phyloP scores from a whole-genome alignment of 2,888 invertebrate species.

The Eupithecia inturbata region DNA sequence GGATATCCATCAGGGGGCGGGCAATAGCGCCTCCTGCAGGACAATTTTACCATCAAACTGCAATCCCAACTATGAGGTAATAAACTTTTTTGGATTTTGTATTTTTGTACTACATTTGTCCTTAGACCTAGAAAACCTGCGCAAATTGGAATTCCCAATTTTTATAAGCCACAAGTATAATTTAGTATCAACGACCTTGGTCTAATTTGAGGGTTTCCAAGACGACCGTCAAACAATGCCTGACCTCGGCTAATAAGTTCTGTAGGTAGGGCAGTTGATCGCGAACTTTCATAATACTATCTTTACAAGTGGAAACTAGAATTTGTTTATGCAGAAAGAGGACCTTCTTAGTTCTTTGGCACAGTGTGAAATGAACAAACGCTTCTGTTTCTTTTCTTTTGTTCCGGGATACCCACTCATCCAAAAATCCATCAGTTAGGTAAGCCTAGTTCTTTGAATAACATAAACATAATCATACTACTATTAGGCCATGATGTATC shows the following conservation, averaged over 20 bases:
- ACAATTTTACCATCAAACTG: too few relatives aligned
- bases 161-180: background rate
- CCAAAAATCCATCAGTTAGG: background rate
- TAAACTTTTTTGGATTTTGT: too few relatives aligned
- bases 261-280: constrained; percentile 49
- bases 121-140: background rate
- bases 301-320: background rate
- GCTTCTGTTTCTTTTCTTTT: background rate
- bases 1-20: too few relatives aligned
- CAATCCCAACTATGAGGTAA: too few relatives aligned
- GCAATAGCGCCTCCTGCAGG: too few relatives aligned
- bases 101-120: background rate
- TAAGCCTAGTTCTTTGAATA: too few relatives aligned
- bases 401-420: background rate
- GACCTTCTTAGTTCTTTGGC: background rate
- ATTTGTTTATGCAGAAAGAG: background rate
- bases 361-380: background rate
- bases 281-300: constrained; percentile 20
- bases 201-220: constrained; percentile 54
- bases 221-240: constrained; percentile 58
- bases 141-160: background rate
- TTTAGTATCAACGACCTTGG: constrained; percentile 47
- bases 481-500: too few relatives aligned
- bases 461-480: too few relatives aligned
- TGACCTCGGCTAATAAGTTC: constrained; percentile 54